Conservation (phyloP, 2,888 invertebrate genomes). For the Lymantria monacha region DNA sequence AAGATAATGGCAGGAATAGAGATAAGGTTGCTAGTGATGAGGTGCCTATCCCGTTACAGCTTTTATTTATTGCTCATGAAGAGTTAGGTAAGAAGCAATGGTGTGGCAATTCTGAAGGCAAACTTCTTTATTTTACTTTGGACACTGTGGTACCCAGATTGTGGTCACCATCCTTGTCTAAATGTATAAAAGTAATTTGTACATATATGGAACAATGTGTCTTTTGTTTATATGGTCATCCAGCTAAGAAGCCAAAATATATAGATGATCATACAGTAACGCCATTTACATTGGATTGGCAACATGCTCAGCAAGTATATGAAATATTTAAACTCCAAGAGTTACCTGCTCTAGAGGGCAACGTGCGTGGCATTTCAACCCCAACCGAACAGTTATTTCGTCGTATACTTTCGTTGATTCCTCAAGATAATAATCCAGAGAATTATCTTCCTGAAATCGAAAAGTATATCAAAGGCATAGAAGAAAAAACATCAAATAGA, state of each 20-base stretch:
- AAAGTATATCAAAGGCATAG: constrained; percentile 85
- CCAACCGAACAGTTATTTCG: constrained; percentile 90
- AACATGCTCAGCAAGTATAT: constrained; percentile 87
- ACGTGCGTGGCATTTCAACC: constrained; percentile 87
- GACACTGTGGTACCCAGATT: constrained; percentile 87
- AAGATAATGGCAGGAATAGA: constrained; percentile 84
- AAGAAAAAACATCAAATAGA: constrained; percentile 78
- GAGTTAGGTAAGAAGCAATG: constrained; percentile 89
- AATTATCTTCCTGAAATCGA: constrained; percentile 83
- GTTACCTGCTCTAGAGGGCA: constrained; percentile 91
- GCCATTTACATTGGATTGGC: constrained; percentile 86
- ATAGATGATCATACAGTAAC: constrained; percentile 89
- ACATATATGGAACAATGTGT: constrained; percentile 91
- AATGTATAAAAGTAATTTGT: constrained; percentile 85
- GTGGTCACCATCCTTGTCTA: constrained; percentile 84
- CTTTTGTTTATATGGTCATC: constrained; percentile 93
- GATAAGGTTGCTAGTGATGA: constrained; percentile 78
- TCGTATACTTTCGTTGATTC: constrained; percentile 86
- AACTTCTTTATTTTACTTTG: constrained; percentile 89
- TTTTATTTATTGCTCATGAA: constrained; percentile 92
- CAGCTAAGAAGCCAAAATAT: constrained; percentile 85
- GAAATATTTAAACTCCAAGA: constrained; percentile 90
- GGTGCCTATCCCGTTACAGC: constrained; percentile 87
- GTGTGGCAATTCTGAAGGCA: constrained; percentile 90
- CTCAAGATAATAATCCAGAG: constrained; percentile 85